Evolutionary conservation across 1,140 invertebrate species (phyloP), one percentile per base, ranked within the genome.

Genomic region (Sitodiplosis mosellana): DNA sequence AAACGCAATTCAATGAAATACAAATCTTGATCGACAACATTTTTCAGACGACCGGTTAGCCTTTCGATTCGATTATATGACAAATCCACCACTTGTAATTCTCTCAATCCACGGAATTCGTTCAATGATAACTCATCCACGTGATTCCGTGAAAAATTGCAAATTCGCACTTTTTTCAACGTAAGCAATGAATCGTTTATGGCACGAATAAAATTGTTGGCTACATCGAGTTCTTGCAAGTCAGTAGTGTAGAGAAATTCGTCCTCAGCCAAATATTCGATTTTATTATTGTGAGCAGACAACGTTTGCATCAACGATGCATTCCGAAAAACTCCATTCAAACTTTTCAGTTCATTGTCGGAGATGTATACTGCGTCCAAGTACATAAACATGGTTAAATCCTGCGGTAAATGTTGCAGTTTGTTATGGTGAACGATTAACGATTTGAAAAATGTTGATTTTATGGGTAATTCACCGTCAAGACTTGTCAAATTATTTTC

Each of bases 121-220:
- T 78, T 72, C 54, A 85, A 72, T 0, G 80, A 83, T 60, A 87
- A 87, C 56, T 83, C 80, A 2, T 66, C 66, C 0, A 87, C 63
- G n/a, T 72, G 66, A 58, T 87, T 87, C 56, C 79, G 75, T 0
- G 81, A 81, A 27, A 87, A 65, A 61, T 85, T 85, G 2, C 83
- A 66, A 42, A 70, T 75, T 48, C 70, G 73, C 7, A 87, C 60
- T 2, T 72, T 73, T 53, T 71, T 71, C 12, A 86, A 63, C 10
- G 76, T 76, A 50, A 74, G 69, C n/a, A 87, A 56, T 0, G 82
- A 83, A n/a, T 74, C 76, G 55, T 83, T 85, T 21, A 87, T 56
- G 1, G 74, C 73, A 19, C 70, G 73, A 1, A 87, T 60, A 42
- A 76, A 69, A 59, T 87, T 87, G 53, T 78, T 72, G 0, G 76